Evolutionary conservation across 2,888 invertebrate genomes (phyloP), one percentile per base, ranked within the genome.

Genomic region (Urechis unicinctus): DNA sequence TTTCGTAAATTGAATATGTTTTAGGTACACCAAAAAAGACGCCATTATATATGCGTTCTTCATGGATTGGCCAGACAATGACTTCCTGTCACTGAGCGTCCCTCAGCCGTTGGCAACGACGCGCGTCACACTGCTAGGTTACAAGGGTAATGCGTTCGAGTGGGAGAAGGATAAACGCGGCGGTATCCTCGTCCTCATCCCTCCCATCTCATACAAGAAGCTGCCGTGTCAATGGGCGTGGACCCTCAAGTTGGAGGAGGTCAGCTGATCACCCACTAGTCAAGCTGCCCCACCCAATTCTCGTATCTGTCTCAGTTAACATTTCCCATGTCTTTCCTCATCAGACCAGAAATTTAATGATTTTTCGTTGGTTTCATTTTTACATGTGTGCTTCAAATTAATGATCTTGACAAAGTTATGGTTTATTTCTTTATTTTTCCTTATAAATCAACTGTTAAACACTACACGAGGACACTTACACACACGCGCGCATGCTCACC

Each of bases 21-120:
- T 31, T 49, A 63, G 63, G 63, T 63, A 61, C 51, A 63, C 63
- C 13, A 52, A 47, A 9, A 36, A 36, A 36, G 17, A 36, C 9
- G 36, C 59, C 30, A 17, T 36, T 9, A 80, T 89, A 13, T 91
- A 87, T 74, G 89, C 86, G 0, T 83, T 84, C 48, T 77, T 85
- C 24, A 77, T 90, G 36, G 73, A 82, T 2, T 91, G 90, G 88
- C 89, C 90, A 0, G 70, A 75, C 26, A 75, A 82, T 45, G 82
- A 82, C 57, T 69, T 79, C 24, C 74, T 88, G 9, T 63, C 75
- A 24, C 75, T 86, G 6, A 81, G 80, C 59, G 75, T 82, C 0
- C 70, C 81, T 1, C 70, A 72, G 2, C 58, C 69, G 1, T 63
- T 77, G n/a, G 58, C 66, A 1, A 62, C 69, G 2, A 75, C 78